These are phyloP conservation scores for Melanerpes formicivorus DNA, from an alignment of 2,113 vertebrate species.

Conservation along the genomic window DNA sequence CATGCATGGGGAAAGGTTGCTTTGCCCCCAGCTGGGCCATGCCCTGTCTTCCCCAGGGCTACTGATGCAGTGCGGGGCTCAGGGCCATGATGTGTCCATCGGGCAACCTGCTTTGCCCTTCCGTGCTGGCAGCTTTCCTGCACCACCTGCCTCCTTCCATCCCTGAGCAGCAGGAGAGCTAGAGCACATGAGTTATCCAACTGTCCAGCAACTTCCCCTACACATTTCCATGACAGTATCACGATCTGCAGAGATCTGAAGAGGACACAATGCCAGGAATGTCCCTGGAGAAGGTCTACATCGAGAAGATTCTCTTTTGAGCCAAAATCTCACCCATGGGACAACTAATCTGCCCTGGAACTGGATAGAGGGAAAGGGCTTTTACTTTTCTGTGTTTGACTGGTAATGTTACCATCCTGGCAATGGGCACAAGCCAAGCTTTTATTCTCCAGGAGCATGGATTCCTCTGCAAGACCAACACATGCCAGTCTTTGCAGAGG, in stretches of 20 bases:
- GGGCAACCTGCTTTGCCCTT: neutral
- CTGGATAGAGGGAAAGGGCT: neutral
- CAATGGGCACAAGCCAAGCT: neutral
- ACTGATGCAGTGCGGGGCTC: neutral
- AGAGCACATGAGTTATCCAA: neutral
- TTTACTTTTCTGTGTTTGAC: neutral
- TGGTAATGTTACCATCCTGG: neutral
- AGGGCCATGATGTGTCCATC: neutral
- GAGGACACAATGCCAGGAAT: neutral
- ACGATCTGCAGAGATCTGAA: neutral
- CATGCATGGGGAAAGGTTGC: neutral
- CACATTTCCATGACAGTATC: neutral
- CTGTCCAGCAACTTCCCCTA: neutral
- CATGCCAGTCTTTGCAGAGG: neutral
- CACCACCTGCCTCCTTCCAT: neutral
- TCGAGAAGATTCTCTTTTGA: neutral
- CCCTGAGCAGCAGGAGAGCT: neutral
- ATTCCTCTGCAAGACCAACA: neutral
- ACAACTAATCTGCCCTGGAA: neutral
- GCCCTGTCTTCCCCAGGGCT: neutral
- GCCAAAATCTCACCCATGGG: neutral
- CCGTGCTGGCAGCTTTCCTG: accelerated
- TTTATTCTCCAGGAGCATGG: neutral
- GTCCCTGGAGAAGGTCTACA: neutral
- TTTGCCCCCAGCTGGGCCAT: neutral